Conservation (phyloP, 2,888 invertebrate species). For the Drosophila pegasa region DNA sequence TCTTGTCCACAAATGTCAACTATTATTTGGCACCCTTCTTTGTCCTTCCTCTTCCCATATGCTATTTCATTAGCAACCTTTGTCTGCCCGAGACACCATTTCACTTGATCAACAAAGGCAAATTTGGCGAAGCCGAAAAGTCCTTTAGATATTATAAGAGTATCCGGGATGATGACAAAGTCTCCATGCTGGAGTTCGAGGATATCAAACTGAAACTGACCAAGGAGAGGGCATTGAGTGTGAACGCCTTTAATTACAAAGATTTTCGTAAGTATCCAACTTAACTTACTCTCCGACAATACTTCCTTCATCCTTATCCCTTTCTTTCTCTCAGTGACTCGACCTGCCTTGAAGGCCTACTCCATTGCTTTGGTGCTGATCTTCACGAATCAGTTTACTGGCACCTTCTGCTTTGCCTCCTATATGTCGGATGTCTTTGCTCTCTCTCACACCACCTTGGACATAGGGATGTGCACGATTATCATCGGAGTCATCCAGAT, state of each 20-base stretch:
- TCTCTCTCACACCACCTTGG: conserved; percentile 62
- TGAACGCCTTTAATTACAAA: conserved; percentile 42
- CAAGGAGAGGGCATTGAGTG: conserved; percentile 38
- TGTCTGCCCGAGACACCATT: conserved; percentile 78
- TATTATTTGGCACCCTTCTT: conserved; percentile 62
- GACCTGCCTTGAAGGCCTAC: conserved; percentile 63
- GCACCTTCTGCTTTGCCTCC: conserved; percentile 71
- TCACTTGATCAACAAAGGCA: conserved; percentile 61
- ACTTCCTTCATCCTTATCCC: background rate
- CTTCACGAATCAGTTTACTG: conserved; percentile 64
- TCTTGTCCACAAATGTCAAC: conserved; percentile 58
- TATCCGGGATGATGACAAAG: conserved; percentile 48
- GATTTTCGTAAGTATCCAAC: conserved; percentile 78
- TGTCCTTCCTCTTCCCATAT: conserved; percentile 60
- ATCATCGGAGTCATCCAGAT: conserved; percentile 77
- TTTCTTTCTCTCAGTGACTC: conserved; percentile 49
- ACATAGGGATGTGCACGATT: conserved; percentile 76
- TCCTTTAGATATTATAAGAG: conserved; percentile 74
- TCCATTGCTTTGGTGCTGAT: conserved; percentile 56
- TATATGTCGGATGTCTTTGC: conserved; percentile 77
- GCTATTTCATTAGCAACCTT: conserved; percentile 55
- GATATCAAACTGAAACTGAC: conserved; percentile 47
- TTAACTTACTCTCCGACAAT: fast-evolving
- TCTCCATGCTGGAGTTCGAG: conserved; percentile 52
- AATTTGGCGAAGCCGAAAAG: conserved; percentile 58